These are phyloP conservation scores for Chrysolina haemoptera DNA, from an alignment of 2,888 invertebrate genomes.

Conservation along the genomic window DNA sequence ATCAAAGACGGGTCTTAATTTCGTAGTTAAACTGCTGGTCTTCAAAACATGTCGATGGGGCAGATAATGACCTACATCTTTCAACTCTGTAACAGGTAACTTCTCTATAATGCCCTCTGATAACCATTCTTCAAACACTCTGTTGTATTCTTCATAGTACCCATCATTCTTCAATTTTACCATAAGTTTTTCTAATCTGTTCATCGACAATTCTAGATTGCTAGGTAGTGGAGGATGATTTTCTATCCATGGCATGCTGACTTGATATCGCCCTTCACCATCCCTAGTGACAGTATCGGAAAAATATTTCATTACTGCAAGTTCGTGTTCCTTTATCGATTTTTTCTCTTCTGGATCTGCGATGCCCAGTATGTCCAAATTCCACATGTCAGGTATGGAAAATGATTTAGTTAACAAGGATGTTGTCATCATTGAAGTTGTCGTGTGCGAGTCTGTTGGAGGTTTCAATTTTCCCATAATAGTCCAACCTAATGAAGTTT, in stretches of 20 bases:
- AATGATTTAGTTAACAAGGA: constrained; percentile 19
- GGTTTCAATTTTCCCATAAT: too few relatives aligned
- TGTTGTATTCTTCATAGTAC: constrained; percentile 32
- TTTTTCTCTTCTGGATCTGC: constrained; percentile 31
- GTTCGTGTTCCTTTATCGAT: constrained; percentile 23
- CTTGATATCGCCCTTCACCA: constrained; percentile 44
- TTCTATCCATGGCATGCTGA: constrained; percentile 23
- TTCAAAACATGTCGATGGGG: constrained; percentile 41
- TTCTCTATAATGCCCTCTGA: constrained; percentile 32
- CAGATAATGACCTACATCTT: constrained; percentile 39
- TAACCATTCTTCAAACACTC: constrained; percentile 36
- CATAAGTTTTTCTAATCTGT: constrained; percentile 30
- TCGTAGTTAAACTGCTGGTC: constrained; percentile 27
- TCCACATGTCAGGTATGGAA: not conserved
- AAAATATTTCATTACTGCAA: constrained; percentile 37
- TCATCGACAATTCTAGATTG: constrained; percentile 40
- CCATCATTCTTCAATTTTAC: constrained; percentile 32
- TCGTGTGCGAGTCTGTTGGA: constrained; percentile 32
- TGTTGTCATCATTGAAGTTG: not conserved
- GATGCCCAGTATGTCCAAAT: constrained; percentile 5
- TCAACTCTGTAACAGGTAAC: constrained; percentile 36
- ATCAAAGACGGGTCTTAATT: constrained; percentile 36
- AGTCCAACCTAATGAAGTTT: constrained; percentile 35
- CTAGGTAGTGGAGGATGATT: constrained; percentile 38
- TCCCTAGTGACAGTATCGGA: not conserved